Percentiles rank a stretch among this genome's conserved stretches.
phyloP scores from a whole-genome alignment of 1,140 invertebrate species.

The Drosophila simulans region DNA sequence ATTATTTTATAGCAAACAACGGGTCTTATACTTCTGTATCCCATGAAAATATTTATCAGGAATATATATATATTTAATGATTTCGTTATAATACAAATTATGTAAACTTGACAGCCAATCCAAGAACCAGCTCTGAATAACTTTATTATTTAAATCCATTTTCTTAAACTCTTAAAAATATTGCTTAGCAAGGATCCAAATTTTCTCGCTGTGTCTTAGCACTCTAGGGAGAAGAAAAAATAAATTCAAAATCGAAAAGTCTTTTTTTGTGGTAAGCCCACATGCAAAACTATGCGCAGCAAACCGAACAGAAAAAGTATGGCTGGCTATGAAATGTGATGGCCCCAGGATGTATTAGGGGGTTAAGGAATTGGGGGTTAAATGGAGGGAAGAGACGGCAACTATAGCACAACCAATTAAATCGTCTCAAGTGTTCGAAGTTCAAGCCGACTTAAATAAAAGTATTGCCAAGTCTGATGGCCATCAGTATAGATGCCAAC shows the following conservation, averaged over 20 bases:
- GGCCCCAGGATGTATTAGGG: background rate
- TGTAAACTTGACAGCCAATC: too few relatives aligned
- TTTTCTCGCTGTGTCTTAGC: background rate
- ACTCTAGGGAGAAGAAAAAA: slow-evolving; percentile 6
- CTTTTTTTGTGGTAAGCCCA: slow-evolving; percentile 32
- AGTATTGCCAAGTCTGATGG: slow-evolving; percentile 7
- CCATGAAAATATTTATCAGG: too few relatives aligned
- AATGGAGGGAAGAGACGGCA: background rate
- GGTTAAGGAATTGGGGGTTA: background rate
- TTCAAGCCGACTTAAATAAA: slow-evolving; percentile 18
- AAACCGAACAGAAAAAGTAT: slow-evolving; percentile 19
- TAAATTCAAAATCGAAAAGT: slow-evolving; percentile 31
- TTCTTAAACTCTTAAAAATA: background rate
- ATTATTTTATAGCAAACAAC: too few relatives aligned
- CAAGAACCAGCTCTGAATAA: too few relatives aligned
- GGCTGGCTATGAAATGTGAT: slow-evolving; percentile 11
- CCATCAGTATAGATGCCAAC: background rate
- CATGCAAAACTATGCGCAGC: slow-evolving; percentile 30
- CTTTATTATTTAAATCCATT: too few relatives aligned
- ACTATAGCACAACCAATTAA: slow-evolving; percentile 23
- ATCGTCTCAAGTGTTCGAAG: slow-evolving; percentile 32
- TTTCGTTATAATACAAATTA: too few relatives aligned
- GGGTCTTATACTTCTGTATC: too few relatives aligned
- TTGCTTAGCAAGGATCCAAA: too few relatives aligned
- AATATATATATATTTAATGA: too few relatives aligned